Evolutionary conservation across 2,113 vertebrate genomes (phyloP), one percentile per base, ranked within the genome.

Genomic region (Proterorhinus semilunaris): DNA sequence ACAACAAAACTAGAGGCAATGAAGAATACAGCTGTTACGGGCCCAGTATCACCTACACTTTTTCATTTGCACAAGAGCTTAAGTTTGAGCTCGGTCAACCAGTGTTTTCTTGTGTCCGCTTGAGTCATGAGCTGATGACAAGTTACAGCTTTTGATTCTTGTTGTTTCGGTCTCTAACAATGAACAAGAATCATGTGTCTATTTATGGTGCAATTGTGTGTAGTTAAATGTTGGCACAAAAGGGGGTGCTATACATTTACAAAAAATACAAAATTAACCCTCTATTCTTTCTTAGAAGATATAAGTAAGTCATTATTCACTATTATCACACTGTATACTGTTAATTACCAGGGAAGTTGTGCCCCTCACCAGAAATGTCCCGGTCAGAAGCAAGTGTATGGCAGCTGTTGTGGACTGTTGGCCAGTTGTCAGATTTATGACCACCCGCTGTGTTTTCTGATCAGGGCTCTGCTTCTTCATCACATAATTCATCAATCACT

Each of bases 401-500:
- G 13, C 7, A 47, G 27, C 49, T 27, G 48, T 62, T 71, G 17
- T 54, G 8, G 13, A 36, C 2, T 36, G 27, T 36, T 36, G 1
- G 27, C 2, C 27, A 36, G 27, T 36, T 36, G 27, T 36, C 27
- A 36, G 27, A 36, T 36, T 36, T 36, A 36, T 36, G 27, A 36
- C 27, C 2, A 36, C 10, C 10, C n/a, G 15, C 8, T 48, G 44
- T 3, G n/a, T 43, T 13, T 62, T 5, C 17, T 55, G 17, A 51
- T 68, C 36, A 43, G 36, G 43, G 48, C 68, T 65, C 53, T 7
- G 42, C 9, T n/a, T 42, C 46, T 66, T 73, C 59, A 78, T 78
- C 47, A 21, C 64, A 62, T 79, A 69, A 76, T 68, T 63, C 51
- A 36, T 68, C 55, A 61, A 64, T 69, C 44, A 64, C 7, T 42